Evolutionary conservation across 2,888 invertebrate species (phyloP), one percentile per base, ranked within the genome.

Genomic region (Erynnis tages): DNA sequence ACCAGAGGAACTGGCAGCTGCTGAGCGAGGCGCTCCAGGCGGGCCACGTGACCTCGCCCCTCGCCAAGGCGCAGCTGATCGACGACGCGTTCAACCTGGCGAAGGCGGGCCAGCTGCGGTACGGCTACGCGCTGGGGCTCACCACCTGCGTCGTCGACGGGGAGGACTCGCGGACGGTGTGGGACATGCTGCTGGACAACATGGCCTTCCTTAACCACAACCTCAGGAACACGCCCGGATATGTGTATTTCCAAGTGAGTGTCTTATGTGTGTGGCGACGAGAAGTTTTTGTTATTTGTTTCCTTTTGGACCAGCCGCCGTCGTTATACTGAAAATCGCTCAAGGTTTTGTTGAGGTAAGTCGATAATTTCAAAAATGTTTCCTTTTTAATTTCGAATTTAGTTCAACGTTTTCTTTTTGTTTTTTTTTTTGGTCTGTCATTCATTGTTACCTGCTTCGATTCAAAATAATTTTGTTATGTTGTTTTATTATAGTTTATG

Each of bases 51-150:
- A 91, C 93, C 43, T 90, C 92, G 0, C 82, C 92, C 0, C 82
- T 92, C 2, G 92, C 93, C 23, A 90, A 93, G 47, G 93, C 93
- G 0, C 94, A 95, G 68, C 79, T 95, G 0, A 89, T 96, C 5
- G 94, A 95, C 67, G 95, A 96, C 67, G 92, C 93, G 0, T 92
- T 93, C 71, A 92, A 92, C 67, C 71, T 93, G 5, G 93, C 93
- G 8, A 90, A 92, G 65, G 85, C 90, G 0, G 91, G 90, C 0
- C 76, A 85, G 30, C 71, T 93, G 0, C 76, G 91, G 63, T 93
- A 94, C 69, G 83, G 82, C 37, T 79, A 91, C 3, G 92, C 94
- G 0, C 83, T 95, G 10, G 91, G 92, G 1, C 66, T 95, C 14
- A 91, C 93, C 4, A 89, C 91, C 7, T 94, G 93, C 66, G 88